These are phyloP conservation scores for Drosophila parabipectinata DNA, from an alignment of 1,140 invertebrate genomes.

Conservation along the genomic window DNA sequence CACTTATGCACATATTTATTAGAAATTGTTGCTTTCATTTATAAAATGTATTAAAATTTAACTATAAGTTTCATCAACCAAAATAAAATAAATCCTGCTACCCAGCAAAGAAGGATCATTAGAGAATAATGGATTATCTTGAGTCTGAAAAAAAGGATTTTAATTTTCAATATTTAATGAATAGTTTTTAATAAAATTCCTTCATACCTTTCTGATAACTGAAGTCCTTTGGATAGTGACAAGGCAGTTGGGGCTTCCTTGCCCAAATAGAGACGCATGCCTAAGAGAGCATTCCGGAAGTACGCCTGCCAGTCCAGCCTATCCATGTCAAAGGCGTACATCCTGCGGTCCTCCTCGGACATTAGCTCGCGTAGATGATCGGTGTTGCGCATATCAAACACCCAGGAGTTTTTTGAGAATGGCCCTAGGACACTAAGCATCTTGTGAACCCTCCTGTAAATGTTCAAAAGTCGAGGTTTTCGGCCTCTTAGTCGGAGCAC, in stretches of 20 bases:
- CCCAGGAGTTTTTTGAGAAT: constrained; percentile 88
- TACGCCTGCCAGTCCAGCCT: constrained; percentile 88
- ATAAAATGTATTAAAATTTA: neutral
- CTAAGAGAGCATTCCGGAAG: constrained; percentile 86
- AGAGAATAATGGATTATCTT: neutral
- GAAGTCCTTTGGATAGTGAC: constrained; percentile 84
- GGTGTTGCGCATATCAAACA: constrained; percentile 88
- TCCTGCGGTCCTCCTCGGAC: constrained; percentile 85
- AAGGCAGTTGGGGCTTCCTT: constrained; percentile 87
- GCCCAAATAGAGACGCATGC: constrained; percentile 87
- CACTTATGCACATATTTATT: too few relatives aligned
- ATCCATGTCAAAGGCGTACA: constrained; percentile 89
- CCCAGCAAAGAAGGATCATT: neutral
- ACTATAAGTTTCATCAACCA: neutral
- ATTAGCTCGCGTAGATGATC: constrained; percentile 86
- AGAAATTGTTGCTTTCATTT: neutral
- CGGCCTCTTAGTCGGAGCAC: constrained; percentile 83
- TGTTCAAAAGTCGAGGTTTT: constrained; percentile 85
- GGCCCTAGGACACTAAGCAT: constrained; percentile 88
- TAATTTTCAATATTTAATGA: neutral
- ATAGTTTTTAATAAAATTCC: neutral
- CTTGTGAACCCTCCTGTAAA: constrained; percentile 89
- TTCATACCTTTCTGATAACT: constrained; percentile 28
- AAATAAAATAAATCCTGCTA: neutral
- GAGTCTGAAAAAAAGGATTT: neutral